phyloP scores from a whole-genome alignment of 2,113 vertebrate species.

The Semnornis frantzii region DNA sequence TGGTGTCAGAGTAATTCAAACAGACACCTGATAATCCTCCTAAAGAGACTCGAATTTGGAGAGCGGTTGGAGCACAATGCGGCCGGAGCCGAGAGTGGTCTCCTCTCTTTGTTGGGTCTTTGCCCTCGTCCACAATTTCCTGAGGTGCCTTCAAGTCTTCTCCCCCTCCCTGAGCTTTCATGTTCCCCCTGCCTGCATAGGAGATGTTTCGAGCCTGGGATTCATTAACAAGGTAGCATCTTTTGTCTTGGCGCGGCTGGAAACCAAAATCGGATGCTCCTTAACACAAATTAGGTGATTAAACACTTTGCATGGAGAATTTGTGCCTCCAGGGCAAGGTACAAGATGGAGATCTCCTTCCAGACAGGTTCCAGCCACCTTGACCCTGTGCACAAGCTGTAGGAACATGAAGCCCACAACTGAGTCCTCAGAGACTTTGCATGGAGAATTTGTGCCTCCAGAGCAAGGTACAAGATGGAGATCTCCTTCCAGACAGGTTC shows the following conservation, averaged over 20 bases:
- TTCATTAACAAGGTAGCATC: constrained; percentile 22
- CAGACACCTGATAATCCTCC: constrained; percentile 67
- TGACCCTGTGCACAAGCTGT: background rate
- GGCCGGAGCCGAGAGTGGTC: background rate
- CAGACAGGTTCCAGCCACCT: background rate
- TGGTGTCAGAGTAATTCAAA: constrained; percentile 62
- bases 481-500: background rate
- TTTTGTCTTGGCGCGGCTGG: constrained; percentile 25
- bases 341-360: background rate
- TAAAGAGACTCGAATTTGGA: constrained; percentile 45
- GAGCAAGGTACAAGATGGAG: background rate
- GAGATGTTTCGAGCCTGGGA: background rate
- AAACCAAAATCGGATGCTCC: background rate
- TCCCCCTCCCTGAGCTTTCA: constrained; percentile 24
- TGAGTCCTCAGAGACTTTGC: background rate
- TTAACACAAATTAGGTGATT: constrained; percentile 39
- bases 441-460: background rate
- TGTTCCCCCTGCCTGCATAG: background rate
- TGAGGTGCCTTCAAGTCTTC: background rate
- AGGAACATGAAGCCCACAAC: background rate
- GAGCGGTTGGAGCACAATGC: background rate
- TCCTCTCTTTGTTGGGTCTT: fast-evolving
- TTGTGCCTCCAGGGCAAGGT: background rate
- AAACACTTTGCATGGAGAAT: background rate
- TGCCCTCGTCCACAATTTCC: background rate